phyloP scores from a whole-genome alignment of 2,888 invertebrate species.

The Zaprionus obscuricornis region DNA sequence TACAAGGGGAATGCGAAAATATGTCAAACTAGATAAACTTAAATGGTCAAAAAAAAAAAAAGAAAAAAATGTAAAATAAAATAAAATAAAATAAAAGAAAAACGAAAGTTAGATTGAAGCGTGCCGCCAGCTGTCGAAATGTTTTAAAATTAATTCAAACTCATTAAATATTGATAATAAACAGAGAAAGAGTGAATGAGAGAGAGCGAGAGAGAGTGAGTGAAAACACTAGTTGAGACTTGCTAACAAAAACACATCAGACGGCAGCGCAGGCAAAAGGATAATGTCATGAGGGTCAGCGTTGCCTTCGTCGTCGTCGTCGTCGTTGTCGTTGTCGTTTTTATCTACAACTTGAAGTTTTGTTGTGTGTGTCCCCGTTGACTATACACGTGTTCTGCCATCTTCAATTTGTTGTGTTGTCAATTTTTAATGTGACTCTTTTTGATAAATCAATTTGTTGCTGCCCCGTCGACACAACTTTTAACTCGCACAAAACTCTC shows the following conservation, averaged over 20 bases:
- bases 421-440: slow-evolving; percentile 76
- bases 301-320: too few relatives aligned
- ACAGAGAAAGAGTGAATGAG: slow-evolving; percentile 28
- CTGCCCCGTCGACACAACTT: slow-evolving; percentile 35
- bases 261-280: too few relatives aligned
- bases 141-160: slow-evolving; percentile 74
- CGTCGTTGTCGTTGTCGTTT: too few relatives aligned
- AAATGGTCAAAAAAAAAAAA: slow-evolving; percentile 53
- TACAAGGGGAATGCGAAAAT: slow-evolving; percentile 46
- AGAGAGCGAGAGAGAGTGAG: too few relatives aligned
- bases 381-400: slow-evolving; percentile 50
- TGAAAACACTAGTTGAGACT: too few relatives aligned
- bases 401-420: slow-evolving; percentile 68
- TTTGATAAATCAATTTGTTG: slow-evolving; percentile 75
- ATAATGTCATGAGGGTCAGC: slow-evolving; percentile 27
- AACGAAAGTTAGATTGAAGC: slow-evolving; percentile 16
- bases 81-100: slow-evolving; percentile 64
- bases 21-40: slow-evolving; percentile 72
- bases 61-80: slow-evolving; percentile 65
- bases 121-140: slow-evolving; percentile 65
- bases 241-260: neutral
- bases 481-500: slow-evolving; percentile 31
- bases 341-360: too few relatives aligned
- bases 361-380: slow-evolving; percentile 25
- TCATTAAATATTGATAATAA: slow-evolving; percentile 74